Conservation (phyloP, 2,888 invertebrate species). For the Pegoplata infirma region DNA sequence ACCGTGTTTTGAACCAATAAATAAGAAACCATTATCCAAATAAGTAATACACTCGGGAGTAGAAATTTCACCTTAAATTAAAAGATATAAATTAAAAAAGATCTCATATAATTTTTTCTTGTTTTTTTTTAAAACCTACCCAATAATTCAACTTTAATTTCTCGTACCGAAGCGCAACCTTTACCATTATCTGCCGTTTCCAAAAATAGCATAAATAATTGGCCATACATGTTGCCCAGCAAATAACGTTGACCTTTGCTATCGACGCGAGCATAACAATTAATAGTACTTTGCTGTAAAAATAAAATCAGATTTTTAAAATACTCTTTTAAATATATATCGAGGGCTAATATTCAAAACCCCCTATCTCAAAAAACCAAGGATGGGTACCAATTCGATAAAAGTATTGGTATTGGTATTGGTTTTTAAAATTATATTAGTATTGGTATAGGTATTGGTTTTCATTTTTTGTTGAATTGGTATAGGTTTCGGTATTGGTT, state of each 20-base stretch:
- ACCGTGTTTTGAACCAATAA: slow-evolving; percentile 96
- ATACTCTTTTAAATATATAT: not conserved
- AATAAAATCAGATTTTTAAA: slow-evolving; percentile 5
- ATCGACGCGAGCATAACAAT: slow-evolving; percentile 96
- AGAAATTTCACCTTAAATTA: slow-evolving; percentile 86
- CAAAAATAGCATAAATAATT: slow-evolving; percentile 96
- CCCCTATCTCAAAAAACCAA: too few species aligned
- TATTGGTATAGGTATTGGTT: too few species aligned
- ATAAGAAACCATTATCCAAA: slow-evolving; percentile 98
- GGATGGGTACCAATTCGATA: too few species aligned
- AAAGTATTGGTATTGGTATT: too few species aligned
- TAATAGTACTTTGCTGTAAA: slow-evolving; percentile 91
- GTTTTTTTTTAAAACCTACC: slow-evolving; percentile 79
- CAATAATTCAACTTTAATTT: slow-evolving; percentile 94
- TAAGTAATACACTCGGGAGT: slow-evolving; percentile 99
- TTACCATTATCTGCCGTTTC: slow-evolving; percentile 90
- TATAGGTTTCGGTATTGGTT: too few species aligned
- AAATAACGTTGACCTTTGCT: slow-evolving; percentile 92
- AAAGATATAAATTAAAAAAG: not conserved
- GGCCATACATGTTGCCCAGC: slow-evolving; percentile 95
- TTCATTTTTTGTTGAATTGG: too few species aligned
- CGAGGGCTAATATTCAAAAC: not conserved
- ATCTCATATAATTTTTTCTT: too few species aligned
- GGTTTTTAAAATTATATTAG: too few species aligned
- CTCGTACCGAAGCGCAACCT: slow-evolving; percentile 88